Evolutionary conservation across 2,797 vertebrate species (phyloP).

Genomic region (Ctenopoma kingsleyae): DNA sequence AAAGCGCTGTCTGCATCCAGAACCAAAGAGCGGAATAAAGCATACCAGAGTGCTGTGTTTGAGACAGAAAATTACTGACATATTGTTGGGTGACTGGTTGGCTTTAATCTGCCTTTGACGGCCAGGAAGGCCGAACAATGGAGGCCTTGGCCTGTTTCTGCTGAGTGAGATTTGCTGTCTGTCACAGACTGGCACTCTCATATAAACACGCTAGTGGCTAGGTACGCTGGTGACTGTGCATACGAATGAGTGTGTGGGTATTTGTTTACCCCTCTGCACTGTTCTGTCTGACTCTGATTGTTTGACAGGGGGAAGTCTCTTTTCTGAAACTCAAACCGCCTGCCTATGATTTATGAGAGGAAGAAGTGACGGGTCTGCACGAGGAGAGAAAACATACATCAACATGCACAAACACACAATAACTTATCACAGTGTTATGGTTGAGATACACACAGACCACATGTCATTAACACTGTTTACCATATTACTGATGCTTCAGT

Average conservation of each 20-base stretch:
- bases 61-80: conserved; percentile 70
- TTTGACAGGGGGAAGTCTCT: conserved; percentile 69
- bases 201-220: conserved; percentile 65
- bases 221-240: conserved; percentile 43
- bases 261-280: conserved; percentile 50
- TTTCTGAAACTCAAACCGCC: conserved; percentile 63
- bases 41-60: conserved; percentile 61
- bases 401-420: conserved; percentile 25
- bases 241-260: conserved; percentile 48
- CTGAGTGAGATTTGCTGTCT: conserved; percentile 61
- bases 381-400: conserved; percentile 65
- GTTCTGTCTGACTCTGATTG: conserved; percentile 58
- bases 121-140: conserved; percentile 69
- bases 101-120: conserved; percentile 71
- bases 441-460: conserved; percentile 37
- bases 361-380: conserved; percentile 63
- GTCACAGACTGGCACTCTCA: conserved; percentile 68
- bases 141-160: conserved; percentile 55
- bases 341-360: conserved; percentile 76
- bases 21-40: conserved; percentile 60
- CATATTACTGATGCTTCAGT: conserved; percentile 44
- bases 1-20: conserved; percentile 22
- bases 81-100: conserved; percentile 70
- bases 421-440: conserved; percentile 35
- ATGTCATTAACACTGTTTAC: conserved; percentile 67